Percentiles rank a stretch among this genome's conserved stretches.
Evolutionary conservation across 2,888 invertebrate genomes (phyloP).

Genomic region (Chalcosyrphus nemorum): DNA sequence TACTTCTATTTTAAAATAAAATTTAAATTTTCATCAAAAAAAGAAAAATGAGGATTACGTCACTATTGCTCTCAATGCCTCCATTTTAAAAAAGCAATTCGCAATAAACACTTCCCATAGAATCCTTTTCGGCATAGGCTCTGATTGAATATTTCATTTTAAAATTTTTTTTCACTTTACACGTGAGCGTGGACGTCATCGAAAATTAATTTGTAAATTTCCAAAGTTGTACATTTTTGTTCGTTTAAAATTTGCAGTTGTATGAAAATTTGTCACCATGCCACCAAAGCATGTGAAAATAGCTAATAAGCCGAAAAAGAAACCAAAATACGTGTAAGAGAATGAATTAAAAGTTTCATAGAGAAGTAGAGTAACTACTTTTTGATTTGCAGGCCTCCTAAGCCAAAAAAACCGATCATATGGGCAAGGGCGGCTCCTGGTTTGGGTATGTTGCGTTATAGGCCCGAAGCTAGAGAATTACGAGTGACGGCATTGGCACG

Average conservation of each 20-base stretch:
- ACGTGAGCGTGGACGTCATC: not conserved
- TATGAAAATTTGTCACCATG: not conserved
- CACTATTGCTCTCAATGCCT: no score
- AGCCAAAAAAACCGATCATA: slow-evolving; percentile 28
- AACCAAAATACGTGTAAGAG: slow-evolving; percentile 13
- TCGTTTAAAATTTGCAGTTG: not conserved
- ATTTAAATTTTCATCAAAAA: no score
- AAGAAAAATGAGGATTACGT: no score
- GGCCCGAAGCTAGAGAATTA: not conserved
- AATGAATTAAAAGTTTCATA: no score
- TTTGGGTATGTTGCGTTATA: slow-evolving; percentile 29
- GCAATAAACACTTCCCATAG: no score
- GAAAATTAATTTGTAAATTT: not conserved
- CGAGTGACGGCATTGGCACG: not conserved
- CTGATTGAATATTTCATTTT: not conserved
- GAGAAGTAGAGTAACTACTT: no score
- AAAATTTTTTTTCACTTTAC: not conserved
- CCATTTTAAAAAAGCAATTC: no score
- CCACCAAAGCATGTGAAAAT: not conserved
- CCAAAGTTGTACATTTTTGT: not conserved
- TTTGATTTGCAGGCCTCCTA: slow-evolving; percentile 38
- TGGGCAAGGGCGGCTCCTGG: slow-evolving; percentile 29
- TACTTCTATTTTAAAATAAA: no score
- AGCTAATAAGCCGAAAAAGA: not conserved
- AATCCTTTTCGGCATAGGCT: no score